phyloP scores from a whole-genome alignment of 2,888 invertebrate genomes.

The Cheilosia vulpina region DNA sequence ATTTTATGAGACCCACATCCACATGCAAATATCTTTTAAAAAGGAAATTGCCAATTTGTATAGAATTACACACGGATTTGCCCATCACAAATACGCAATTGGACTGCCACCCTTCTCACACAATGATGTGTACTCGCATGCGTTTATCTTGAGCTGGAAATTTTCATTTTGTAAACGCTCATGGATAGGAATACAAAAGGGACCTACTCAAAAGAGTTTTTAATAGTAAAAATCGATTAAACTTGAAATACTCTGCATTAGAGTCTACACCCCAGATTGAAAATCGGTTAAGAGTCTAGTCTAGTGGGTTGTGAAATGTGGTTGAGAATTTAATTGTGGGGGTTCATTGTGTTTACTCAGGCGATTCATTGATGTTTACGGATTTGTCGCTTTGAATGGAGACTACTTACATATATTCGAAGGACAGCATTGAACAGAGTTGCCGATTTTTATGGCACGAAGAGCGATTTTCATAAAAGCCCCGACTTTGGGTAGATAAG shows the following conservation, averaged over 20 bases:
- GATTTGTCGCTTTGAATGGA: conserved; percentile 22
- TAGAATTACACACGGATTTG: background rate
- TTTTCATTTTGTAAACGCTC: background rate
- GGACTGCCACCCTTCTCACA: background rate
- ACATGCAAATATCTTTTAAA: background rate
- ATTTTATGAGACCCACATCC: conserved; percentile 14
- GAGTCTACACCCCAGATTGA: background rate
- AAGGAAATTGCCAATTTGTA: background rate
- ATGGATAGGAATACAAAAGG: background rate
- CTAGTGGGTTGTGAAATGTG: conserved; percentile 29
- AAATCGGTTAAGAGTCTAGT: conserved; percentile 20
- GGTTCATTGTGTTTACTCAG: conserved; percentile 37
- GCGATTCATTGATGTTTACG: conserved; percentile 29
- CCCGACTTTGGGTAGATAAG: no score
- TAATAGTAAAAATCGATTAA: conserved; percentile 9
- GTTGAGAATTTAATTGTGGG: conserved; percentile 31
- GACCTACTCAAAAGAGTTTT: background rate
- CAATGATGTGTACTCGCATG: background rate
- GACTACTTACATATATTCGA: conserved; percentile 15
- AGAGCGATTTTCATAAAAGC: no score
- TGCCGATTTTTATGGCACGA: no score
- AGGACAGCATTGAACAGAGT: no score
- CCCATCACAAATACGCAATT: background rate
- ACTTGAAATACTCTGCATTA: conserved; percentile 4
- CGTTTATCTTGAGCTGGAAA: background rate